Conservation (phyloP, 2,797 vertebrate species). For the Pteronotus mesoamericanus region DNA sequence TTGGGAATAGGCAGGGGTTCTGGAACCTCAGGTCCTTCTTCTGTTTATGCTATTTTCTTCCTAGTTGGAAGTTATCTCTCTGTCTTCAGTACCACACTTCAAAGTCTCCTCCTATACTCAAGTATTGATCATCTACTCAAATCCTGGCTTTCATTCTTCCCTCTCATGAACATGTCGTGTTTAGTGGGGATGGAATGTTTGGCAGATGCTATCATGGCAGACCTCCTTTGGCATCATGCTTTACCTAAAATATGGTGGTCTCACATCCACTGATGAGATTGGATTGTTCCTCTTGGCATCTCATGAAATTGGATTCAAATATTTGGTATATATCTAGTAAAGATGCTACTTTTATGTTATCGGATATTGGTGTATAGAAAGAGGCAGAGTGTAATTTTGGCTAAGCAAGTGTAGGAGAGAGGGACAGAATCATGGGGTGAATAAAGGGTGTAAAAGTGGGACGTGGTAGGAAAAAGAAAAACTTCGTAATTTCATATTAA, state of each 20-base stretch:
- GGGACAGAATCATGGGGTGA: neutral
- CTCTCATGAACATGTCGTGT: too few species aligned
- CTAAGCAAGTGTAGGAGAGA: neutral
- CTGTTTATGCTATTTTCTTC: neutral
- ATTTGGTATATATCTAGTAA: neutral
- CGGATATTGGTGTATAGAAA: neutral
- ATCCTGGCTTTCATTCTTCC: neutral
- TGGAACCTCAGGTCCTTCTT: neutral
- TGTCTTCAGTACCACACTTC: neutral
- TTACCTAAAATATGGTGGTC: neutral
- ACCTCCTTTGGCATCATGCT: neutral
- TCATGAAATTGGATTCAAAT: neutral
- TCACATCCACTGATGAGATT: neutral
- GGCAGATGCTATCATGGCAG: neutral
- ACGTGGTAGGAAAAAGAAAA: neutral
- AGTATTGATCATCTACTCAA: neutral
- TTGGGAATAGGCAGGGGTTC: neutral
- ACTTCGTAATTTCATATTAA: neutral
- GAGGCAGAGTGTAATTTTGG: neutral
- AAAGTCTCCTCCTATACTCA: neutral
- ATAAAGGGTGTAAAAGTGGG: neutral
- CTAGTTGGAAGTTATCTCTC: neutral
- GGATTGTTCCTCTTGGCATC: neutral
- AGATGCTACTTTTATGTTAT: neutral
- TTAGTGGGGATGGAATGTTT: neutral